These are phyloP conservation scores for Aphaenogaster floridana DNA, from an alignment of 1,140 invertebrate genomes.

Conservation along the genomic window DNA sequence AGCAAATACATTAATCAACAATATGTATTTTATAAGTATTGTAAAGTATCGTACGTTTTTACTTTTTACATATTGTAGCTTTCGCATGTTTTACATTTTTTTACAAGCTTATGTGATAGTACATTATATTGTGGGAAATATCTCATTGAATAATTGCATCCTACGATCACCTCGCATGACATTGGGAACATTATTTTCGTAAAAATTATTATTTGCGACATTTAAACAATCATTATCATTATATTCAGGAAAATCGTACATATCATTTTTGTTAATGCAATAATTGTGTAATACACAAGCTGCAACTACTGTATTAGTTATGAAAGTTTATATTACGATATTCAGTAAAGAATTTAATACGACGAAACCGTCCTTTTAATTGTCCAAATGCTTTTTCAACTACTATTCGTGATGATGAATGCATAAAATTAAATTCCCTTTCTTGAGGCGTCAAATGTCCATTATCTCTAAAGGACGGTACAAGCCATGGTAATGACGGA, in stretches of 20 bases:
- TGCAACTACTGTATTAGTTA: background rate
- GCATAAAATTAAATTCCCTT: background rate
- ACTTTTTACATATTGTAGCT: no score
- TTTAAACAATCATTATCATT: background rate
- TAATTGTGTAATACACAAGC: background rate
- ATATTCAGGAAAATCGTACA: background rate
- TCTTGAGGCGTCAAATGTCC: background rate
- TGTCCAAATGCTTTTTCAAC: background rate
- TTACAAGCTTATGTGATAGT: no score
- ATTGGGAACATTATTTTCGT: no score
- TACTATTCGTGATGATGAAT: background rate
- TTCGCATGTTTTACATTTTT: no score
- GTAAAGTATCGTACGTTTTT: no score
- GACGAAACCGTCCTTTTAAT: conserved; percentile 15
- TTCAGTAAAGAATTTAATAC: background rate
- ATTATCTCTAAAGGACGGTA: background rate
- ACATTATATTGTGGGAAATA: background rate
- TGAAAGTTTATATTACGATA: background rate
- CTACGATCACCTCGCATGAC: no score
- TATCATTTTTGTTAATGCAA: background rate
- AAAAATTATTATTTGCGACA: no score
- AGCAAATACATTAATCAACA: no score
- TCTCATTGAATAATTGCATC: no score
- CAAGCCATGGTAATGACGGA: background rate
- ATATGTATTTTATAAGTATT: no score